phyloP scores from a whole-genome alignment of 2,888 invertebrate species.

The Ophonus ardosiacus region DNA sequence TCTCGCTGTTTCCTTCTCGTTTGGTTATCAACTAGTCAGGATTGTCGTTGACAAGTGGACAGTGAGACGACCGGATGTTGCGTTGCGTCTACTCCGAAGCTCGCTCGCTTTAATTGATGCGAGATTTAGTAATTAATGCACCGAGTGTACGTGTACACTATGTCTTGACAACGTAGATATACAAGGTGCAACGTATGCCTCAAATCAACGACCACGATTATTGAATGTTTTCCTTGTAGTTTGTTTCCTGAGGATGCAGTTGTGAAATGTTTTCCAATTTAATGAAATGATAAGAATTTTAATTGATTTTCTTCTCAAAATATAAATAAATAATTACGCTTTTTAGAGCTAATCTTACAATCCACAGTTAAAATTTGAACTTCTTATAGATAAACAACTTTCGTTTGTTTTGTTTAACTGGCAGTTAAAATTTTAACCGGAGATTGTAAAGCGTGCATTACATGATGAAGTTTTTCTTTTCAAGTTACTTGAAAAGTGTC shows the following conservation, averaged over 20 bases:
- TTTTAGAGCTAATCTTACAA: background rate
- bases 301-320: background rate
- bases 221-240: background rate
- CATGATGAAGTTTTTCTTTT: no score
- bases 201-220: background rate
- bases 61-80: conserved; percentile 18
- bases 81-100: conserved; percentile 20
- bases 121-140: conserved; percentile 7
- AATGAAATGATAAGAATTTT: background rate
- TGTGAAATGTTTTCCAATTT: background rate
- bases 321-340: conserved; percentile 51
- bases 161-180: background rate
- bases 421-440: no score
- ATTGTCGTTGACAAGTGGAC: conserved; percentile 10
- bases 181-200: background rate
- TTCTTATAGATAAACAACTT: no score
- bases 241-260: background rate
- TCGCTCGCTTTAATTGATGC: conserved; percentile 27
- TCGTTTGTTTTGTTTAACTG: no score
- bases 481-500: no score
- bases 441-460: no score
- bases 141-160: background rate
- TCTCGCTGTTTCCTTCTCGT: background rate
- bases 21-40: background rate
- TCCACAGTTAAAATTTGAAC: no score